Evolutionary conservation across 2,888 invertebrate species (phyloP).

Genomic region (Nemotelus nigrinus): DNA sequence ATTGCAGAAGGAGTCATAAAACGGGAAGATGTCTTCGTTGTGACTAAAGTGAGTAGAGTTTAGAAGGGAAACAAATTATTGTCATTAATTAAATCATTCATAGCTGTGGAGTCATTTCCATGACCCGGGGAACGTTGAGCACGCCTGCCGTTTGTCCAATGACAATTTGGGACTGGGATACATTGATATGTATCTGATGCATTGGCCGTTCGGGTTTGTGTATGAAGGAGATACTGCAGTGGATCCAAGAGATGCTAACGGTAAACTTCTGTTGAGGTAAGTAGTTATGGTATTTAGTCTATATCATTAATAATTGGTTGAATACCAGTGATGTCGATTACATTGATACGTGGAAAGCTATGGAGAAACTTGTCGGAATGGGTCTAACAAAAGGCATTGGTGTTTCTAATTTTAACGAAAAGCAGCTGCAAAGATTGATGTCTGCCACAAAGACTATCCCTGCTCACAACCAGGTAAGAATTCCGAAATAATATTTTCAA

Average conservation of each 20-base stretch:
- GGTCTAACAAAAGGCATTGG: conserved; percentile 76
- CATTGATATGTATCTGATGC: conserved; percentile 62
- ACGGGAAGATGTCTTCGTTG: conserved; percentile 74
- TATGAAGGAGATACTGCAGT: conserved; percentile 68
- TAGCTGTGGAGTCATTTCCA: conserved; percentile 87
- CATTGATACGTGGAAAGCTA: conserved; percentile 74
- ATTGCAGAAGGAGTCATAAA: conserved; percentile 72
- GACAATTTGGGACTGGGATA: conserved; percentile 59
- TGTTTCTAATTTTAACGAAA: conserved; percentile 79
- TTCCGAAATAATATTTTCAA: too few relatives aligned
- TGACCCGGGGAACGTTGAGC: conserved; percentile 77
- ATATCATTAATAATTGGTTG: not conserved
- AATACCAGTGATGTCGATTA: conserved; percentile 69
- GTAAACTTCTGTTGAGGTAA: conserved; percentile 62
- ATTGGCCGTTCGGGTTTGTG: conserved; percentile 62
- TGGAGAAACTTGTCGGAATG: conserved; percentile 73
- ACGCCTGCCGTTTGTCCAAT: conserved; percentile 74
- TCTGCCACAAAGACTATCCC: conserved; percentile 70
- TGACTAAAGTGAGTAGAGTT: conserved; percentile 65
- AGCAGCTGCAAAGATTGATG: conserved; percentile 73
- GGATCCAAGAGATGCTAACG: conserved; percentile 72
- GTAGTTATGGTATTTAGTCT: conserved; percentile 57
- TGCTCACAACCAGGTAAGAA: conserved; percentile 69
- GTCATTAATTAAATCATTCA: not conserved
- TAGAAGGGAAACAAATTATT: too few relatives aligned